A percentile compares a stretch with the other conserved stretches of the same genome.
These are phyloP conservation scores for Camelus bactrianus DNA, from an alignment of 2,113 vertebrate genomes.

Conservation along the genomic window DNA sequence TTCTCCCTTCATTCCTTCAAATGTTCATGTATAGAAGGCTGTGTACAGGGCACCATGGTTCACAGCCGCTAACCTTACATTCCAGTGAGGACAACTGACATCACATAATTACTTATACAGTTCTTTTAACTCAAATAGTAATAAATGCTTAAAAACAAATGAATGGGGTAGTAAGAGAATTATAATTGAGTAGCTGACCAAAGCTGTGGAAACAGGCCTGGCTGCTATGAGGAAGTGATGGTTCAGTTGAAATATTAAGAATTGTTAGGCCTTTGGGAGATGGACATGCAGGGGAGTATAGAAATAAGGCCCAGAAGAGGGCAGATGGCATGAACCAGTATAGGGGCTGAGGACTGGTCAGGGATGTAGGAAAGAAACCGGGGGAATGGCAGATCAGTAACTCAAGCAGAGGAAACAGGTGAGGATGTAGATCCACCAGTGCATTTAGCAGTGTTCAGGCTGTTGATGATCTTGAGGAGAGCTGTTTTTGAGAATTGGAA, in stretches of 20 bases:
- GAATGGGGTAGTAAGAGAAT: background rate
- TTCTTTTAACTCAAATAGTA: constrained; percentile 19
- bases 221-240: background rate
- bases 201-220: background rate
- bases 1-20: background rate
- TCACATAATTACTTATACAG: background rate
- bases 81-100: background rate
- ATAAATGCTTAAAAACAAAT: background rate
- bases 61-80: background rate
- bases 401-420: background rate
- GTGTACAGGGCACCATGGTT: background rate
- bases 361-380: background rate
- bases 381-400: background rate
- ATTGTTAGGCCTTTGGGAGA: background rate
- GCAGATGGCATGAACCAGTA: background rate
- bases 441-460: background rate
- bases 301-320: background rate
- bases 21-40: background rate
- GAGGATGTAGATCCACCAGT: background rate
- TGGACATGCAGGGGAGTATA: background rate
- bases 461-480: background rate
- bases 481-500: background rate
- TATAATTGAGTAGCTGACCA: background rate
- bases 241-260: background rate
- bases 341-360: background rate